These are phyloP conservation scores for Agrotis clavis DNA, from an alignment of 2,888 invertebrate genomes.

Conservation along the genomic window DNA sequence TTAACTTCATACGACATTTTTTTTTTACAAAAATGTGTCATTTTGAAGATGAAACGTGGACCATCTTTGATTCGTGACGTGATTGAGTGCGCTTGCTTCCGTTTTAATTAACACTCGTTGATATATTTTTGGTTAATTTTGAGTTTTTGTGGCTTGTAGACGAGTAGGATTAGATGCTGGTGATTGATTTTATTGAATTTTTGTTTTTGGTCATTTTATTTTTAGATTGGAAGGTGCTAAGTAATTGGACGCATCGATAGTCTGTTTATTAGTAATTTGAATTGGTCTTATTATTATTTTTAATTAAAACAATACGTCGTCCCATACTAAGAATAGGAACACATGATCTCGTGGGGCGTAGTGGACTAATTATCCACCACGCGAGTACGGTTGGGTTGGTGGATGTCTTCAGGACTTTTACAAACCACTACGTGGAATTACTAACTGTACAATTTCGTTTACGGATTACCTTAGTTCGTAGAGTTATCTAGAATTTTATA, in stretches of 20 bases:
- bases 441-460: background rate
- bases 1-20: constrained; percentile 70
- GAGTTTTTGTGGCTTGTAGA: constrained; percentile 37
- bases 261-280: background rate
- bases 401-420: too few relatives aligned
- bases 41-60: constrained; percentile 84
- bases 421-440: background rate
- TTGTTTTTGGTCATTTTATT: background rate
- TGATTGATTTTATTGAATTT: constrained; percentile 52
- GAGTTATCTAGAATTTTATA: too few relatives aligned
- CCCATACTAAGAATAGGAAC: too few relatives aligned
- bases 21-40: constrained; percentile 80
- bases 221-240: background rate
- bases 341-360: too few relatives aligned
- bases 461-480: too few relatives aligned
- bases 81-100: constrained; percentile 82
- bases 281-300: background rate
- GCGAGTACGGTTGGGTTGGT: too few relatives aligned
- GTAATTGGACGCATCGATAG: background rate
- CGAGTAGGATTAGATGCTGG: constrained; percentile 32
- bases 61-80: constrained; percentile 83
- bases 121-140: constrained; percentile 67
- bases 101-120: constrained; percentile 75
- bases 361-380: too few relatives aligned
- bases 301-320: too few relatives aligned